A percentile compares a stretch with the other conserved stretches of the same genome.
These are phyloP conservation scores for Cancer borealis DNA, from an alignment of 2,888 invertebrate genomes.

Conservation along the genomic window DNA sequence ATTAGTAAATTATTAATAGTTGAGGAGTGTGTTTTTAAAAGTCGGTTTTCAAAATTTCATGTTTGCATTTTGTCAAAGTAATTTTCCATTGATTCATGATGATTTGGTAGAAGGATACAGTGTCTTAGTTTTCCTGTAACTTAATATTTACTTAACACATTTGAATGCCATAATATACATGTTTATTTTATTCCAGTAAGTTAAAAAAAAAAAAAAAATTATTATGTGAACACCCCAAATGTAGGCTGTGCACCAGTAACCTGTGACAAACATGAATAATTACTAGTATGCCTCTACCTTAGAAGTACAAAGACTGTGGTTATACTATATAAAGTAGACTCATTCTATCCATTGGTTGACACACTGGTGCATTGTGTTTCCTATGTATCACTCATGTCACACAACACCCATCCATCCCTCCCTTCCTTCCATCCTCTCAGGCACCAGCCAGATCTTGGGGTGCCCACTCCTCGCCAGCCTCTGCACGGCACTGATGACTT, in stretches of 20 bases:
- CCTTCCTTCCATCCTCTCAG: slow-evolving; percentile 51
- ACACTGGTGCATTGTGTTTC: neutral
- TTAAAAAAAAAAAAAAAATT: too few species aligned
- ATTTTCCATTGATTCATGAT: too few species aligned
- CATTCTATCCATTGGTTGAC: neutral
- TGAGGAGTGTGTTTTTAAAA: neutral
- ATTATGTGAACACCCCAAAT: too few species aligned
- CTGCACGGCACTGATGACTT: slow-evolving; percentile 24
- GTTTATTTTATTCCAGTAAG: too few species aligned
- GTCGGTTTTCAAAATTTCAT: too few species aligned
- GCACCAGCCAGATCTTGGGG: slow-evolving; percentile 50
- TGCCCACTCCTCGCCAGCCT: slow-evolving; percentile 69
- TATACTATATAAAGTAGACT: neutral
- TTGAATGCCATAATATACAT: too few species aligned
- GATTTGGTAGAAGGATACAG: too few species aligned
- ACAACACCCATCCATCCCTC: neutral
- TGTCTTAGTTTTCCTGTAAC: too few species aligned
- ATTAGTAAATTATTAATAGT: neutral
- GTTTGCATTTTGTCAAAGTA: too few species aligned
- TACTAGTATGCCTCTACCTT: neutral
- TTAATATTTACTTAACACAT: too few species aligned
- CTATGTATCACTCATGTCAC: neutral
- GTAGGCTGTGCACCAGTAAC: neutral
- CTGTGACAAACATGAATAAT: neutral
- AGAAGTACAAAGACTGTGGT: neutral